Conservation (phyloP, 2,113 vertebrate species). For the Trachemys scripta region DNA sequence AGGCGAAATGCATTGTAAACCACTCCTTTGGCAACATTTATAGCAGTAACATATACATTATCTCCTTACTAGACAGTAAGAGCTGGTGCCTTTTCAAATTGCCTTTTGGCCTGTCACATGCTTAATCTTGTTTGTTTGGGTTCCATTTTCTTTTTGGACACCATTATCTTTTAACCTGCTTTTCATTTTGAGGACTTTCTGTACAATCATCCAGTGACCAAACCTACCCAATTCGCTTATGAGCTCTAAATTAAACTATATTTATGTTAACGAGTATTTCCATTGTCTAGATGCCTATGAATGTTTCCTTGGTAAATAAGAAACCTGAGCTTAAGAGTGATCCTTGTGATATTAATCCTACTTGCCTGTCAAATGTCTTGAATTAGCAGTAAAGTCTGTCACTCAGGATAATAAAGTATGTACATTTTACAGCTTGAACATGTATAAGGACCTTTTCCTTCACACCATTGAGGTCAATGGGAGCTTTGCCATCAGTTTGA, state of each 20-base stretch:
- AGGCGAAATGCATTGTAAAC: background rate
- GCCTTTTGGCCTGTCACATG: background rate
- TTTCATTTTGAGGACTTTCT: conserved; percentile 7
- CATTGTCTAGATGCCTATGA: conserved; percentile 1
- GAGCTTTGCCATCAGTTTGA: background rate
- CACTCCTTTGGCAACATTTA: background rate
- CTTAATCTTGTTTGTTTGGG: conserved; percentile 6
- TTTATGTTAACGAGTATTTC: conserved; percentile 18
- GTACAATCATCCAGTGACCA: background rate
- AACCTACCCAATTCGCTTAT: background rate
- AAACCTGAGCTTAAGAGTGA: background rate
- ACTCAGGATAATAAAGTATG: background rate
- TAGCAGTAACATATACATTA: background rate
- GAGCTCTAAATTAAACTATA: conserved; percentile 12
- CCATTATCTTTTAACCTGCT: background rate
- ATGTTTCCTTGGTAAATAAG: background rate
- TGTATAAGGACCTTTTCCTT: background rate
- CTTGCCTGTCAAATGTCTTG: conserved; percentile 3
- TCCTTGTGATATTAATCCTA: background rate
- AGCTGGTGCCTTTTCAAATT: background rate
- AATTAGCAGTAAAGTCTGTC: conserved; percentile 4
- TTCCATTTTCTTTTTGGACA: background rate
- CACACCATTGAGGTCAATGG: background rate
- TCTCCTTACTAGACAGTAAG: background rate
- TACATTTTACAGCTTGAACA: background rate